Percentiles rank a stretch among this genome's conserved stretches.
phyloP scores from a whole-genome alignment of 1,140 invertebrate genomes.

The Pissodes strobi region DNA sequence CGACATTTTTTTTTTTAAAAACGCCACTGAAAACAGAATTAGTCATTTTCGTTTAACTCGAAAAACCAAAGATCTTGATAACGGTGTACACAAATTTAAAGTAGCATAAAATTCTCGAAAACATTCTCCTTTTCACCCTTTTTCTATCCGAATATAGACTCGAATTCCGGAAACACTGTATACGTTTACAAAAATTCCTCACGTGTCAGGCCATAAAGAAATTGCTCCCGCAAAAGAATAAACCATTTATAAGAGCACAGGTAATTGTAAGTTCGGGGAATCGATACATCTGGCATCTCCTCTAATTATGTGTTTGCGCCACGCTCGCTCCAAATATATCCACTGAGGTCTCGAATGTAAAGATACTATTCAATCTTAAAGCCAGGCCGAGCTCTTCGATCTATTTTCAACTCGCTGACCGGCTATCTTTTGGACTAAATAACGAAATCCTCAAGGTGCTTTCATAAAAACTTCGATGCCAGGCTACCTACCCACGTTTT shows the following conservation, averaged over 20 bases:
- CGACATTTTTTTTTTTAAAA: too few species aligned
- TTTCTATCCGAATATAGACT: too few species aligned
- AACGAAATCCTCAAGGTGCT: conserved; percentile 30
- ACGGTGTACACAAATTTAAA: too few species aligned
- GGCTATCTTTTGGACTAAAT: conserved; percentile 33
- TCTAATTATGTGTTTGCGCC: conserved; percentile 8
- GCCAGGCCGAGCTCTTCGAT: conserved; percentile 19
- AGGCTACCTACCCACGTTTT: conserved; percentile 4
- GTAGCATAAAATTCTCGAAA: too few species aligned
- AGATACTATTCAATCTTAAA: conserved; percentile 21
- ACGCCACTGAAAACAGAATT: too few species aligned
- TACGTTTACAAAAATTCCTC: too few species aligned
- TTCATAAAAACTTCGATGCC: conserved; percentile 25
- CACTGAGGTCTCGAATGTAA: conserved; percentile 15
- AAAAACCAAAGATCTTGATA: too few species aligned
- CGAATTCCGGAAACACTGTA: too few species aligned
- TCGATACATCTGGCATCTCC: conserved; percentile 17
- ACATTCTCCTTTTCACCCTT: too few species aligned
- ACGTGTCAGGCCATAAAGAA: too few species aligned
- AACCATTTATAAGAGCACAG: neutral
- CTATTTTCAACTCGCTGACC: conserved; percentile 26
- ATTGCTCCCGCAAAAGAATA: too few species aligned
- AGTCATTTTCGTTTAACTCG: too few species aligned
- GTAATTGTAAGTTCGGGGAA: conserved; percentile 15
- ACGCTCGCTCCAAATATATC: conserved; percentile 32